A percentile compares a stretch with the other conserved stretches of the same genome.
Evolutionary conservation across 2,888 invertebrate species (phyloP).

Genomic region (Bursaphelenchus okinawaensis): DNA sequence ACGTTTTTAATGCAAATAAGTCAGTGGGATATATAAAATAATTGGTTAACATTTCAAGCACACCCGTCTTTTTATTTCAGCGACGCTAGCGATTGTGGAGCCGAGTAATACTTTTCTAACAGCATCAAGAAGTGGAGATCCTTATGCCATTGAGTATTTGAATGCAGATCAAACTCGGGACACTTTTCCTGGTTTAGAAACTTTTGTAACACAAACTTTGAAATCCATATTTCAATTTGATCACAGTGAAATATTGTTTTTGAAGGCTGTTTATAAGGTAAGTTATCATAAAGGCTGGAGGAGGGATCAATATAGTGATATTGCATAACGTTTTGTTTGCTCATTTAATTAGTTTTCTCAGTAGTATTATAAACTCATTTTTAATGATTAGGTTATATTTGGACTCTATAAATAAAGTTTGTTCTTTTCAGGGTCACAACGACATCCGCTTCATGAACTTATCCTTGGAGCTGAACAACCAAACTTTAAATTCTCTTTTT

Average conservation of each 20-base stretch:
- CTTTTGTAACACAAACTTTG: constrained; percentile 44
- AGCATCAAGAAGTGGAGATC: constrained; percentile 35
- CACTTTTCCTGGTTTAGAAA: constrained; percentile 45
- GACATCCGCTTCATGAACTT: constrained; percentile 45
- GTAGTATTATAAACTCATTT: no score
- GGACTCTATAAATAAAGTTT: neutral
- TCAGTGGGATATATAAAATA: no score
- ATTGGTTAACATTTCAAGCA: no score
- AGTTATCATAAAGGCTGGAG: neutral
- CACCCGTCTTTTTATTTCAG: constrained; percentile 19
- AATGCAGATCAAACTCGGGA: constrained; percentile 46
- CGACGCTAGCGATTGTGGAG: constrained; percentile 37
- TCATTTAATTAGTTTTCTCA: no score
- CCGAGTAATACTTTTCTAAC: constrained; percentile 32
- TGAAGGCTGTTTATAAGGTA: constrained; percentile 47
- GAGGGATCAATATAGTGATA: no score
- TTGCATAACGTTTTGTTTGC: no score
- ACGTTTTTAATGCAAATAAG: no score
- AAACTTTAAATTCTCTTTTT: constrained; percentile 18
- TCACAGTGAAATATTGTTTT: constrained; percentile 29
- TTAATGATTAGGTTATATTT: neutral
- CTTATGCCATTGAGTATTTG: constrained; percentile 41
- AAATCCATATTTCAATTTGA: constrained; percentile 30
- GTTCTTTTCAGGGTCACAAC: constrained; percentile 38
- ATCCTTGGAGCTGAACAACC: constrained; percentile 31